Percentiles rank a stretch among this genome's conserved stretches.
These are phyloP conservation scores for Leucophenga varia DNA, from an alignment of 1,140 invertebrate genomes.

Conservation along the genomic window DNA sequence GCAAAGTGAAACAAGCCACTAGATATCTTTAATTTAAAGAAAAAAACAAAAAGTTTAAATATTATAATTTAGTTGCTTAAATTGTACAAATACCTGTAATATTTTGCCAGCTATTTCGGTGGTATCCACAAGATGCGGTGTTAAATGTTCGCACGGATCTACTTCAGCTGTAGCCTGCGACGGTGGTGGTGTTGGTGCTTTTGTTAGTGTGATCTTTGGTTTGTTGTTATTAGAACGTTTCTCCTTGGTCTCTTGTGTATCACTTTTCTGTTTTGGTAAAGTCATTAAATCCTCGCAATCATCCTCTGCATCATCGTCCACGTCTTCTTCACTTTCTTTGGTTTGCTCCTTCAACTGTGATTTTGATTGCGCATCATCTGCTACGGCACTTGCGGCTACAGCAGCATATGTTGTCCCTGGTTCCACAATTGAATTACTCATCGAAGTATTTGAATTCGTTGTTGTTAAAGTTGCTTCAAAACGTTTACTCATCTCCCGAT, in stretches of 20 bases:
- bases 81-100: slow-evolving; percentile 57
- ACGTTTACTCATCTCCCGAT: slow-evolving; percentile 43
- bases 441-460: not conserved
- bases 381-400: slow-evolving; percentile 29
- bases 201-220: not conserved
- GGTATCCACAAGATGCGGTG: slow-evolving; percentile 63
- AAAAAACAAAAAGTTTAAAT: not conserved
- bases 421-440: slow-evolving; percentile 21
- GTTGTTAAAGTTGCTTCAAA: slow-evolving; percentile 38
- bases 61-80: slow-evolving; percentile 1
- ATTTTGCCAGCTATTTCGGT: slow-evolving; percentile 62
- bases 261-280: too few relatives aligned
- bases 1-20: slow-evolving; percentile 67
- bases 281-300: slow-evolving; percentile 11
- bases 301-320: slow-evolving; percentile 5
- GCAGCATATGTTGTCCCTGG: slow-evolving; percentile 38
- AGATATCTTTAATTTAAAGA: slow-evolving; percentile 61
- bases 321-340: not conserved
- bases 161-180: slow-evolving; percentile 4
- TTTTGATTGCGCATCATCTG: slow-evolving; percentile 17
- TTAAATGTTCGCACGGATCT: slow-evolving; percentile 59
- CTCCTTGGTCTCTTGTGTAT: not conserved
- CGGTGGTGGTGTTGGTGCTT: not conserved
- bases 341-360: slow-evolving; percentile 19
- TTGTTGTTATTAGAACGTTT: too few relatives aligned